These are phyloP conservation scores for Euplagia quadripunctaria DNA, from an alignment of 2,888 invertebrate genomes.

Conservation along the genomic window DNA sequence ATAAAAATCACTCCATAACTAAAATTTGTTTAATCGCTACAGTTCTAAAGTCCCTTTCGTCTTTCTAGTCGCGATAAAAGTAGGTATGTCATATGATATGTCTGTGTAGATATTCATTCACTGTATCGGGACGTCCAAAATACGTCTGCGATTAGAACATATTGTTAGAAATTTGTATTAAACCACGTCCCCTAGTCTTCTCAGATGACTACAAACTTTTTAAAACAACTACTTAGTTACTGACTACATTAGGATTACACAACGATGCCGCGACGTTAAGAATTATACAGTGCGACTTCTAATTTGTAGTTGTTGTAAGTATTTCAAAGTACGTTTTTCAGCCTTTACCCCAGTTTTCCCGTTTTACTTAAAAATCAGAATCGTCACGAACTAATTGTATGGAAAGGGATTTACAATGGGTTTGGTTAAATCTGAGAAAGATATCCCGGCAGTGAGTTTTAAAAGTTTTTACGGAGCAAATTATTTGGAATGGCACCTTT, in stretches of 20 bases:
- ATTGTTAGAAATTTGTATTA: not conserved
- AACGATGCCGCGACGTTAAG: too few relatives aligned
- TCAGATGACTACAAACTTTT: not conserved
- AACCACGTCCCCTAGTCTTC: not conserved
- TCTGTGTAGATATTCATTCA: not conserved
- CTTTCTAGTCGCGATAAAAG: too few relatives aligned
- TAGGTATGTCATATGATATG: too few relatives aligned
- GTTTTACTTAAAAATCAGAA: not conserved
- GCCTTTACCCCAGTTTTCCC: not conserved
- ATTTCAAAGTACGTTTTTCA: too few relatives aligned
- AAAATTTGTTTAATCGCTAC: too few relatives aligned
- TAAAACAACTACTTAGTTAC: not conserved
- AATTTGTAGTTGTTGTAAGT: too few relatives aligned
- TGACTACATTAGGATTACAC: not conserved
- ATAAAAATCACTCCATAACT: too few relatives aligned
- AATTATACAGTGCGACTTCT: not conserved
- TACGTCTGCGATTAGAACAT: not conserved
- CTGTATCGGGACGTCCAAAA: not conserved
- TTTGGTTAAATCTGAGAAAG: not conserved
- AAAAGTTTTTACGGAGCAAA: not conserved
- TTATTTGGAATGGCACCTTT: not conserved
- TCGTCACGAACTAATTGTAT: too few relatives aligned
- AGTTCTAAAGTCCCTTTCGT: too few relatives aligned
- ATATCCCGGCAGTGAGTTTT: not conserved
- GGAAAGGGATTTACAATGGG: not conserved